phyloP scores from a whole-genome alignment of 1,140 invertebrate genomes.

The Leptinotarsa lineolata region DNA sequence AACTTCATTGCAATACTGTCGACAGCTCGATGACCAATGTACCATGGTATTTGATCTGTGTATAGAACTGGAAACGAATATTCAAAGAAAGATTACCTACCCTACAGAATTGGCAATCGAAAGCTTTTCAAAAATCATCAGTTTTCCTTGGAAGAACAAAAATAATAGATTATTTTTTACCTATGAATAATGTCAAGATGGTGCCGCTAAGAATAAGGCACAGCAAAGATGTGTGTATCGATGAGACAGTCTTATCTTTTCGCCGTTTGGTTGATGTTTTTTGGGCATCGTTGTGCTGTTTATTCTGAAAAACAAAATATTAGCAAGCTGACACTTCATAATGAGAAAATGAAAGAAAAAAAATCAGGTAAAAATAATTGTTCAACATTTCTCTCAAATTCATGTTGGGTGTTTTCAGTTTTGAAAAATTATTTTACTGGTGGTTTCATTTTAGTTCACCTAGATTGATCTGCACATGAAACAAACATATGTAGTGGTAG shows the following conservation, averaged over 20 bases:
- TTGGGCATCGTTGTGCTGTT: slow-evolving; percentile 46
- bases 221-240: slow-evolving; percentile 49
- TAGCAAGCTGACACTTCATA: too few relatives aligned
- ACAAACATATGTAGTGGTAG: too few relatives aligned
- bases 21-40: slow-evolving; percentile 57
- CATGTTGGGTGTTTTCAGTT: too few relatives aligned
- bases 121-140: neutral
- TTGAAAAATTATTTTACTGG: too few relatives aligned
- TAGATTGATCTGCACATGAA: too few relatives aligned
- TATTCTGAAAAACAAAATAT: slow-evolving; percentile 42
- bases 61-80: slow-evolving; percentile 51
- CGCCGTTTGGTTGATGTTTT: slow-evolving; percentile 41
- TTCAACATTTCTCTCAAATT: too few relatives aligned
- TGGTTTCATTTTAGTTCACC: too few relatives aligned
- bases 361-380: too few relatives aligned
- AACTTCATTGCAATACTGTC: slow-evolving; percentile 69
- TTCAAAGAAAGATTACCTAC: neutral
- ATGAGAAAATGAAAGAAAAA: too few relatives aligned
- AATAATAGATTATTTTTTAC: slow-evolving; percentile 34
- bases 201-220: slow-evolving; percentile 53
- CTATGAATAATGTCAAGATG: slow-evolving; percentile 50
- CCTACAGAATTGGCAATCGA: neutral
- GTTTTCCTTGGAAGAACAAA: too few relatives aligned
- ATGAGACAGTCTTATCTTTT: slow-evolving; percentile 41
- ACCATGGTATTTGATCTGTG: slow-evolving; percentile 55